Conservation (phyloP, 2,888 invertebrate genomes). For the Pollenia labialis region DNA sequence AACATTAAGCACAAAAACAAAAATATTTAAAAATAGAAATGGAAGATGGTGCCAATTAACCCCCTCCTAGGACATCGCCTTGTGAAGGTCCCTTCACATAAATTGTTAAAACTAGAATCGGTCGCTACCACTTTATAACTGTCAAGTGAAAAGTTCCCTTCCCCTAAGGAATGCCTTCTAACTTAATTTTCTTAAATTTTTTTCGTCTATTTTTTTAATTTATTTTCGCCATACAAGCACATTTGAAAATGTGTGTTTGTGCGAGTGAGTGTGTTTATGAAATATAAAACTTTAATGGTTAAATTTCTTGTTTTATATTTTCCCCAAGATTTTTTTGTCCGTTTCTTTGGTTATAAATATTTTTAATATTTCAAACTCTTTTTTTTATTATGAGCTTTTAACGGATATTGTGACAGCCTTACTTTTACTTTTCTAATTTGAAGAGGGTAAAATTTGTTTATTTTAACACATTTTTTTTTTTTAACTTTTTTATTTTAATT, state of each 20-base stretch:
- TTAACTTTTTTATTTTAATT: background rate
- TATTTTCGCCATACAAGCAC: background rate
- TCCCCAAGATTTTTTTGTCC: background rate
- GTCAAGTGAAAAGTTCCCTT: no score
- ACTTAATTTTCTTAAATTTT: conserved; percentile 1
- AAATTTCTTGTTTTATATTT: background rate
- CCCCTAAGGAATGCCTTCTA: background rate
- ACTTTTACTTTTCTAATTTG: background rate
- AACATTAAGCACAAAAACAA: no score
- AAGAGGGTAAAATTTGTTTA: background rate
- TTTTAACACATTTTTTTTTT: background rate
- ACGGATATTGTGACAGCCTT: background rate
- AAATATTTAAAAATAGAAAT: no score
- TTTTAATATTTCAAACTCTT: background rate
- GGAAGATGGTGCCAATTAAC: no score
- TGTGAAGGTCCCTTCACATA: no score
- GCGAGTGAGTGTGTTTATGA: background rate
- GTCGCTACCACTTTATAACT: no score
- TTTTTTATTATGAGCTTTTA: background rate
- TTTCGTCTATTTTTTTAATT: background rate
- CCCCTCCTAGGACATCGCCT: no score
- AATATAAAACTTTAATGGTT: background rate
- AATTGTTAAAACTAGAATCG: no score
- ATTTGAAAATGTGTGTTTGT: background rate
- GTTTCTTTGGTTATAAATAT: background rate